Conservation (phyloP, 1,140 invertebrate genomes). For the Meloidogyne floridensis region DNA sequence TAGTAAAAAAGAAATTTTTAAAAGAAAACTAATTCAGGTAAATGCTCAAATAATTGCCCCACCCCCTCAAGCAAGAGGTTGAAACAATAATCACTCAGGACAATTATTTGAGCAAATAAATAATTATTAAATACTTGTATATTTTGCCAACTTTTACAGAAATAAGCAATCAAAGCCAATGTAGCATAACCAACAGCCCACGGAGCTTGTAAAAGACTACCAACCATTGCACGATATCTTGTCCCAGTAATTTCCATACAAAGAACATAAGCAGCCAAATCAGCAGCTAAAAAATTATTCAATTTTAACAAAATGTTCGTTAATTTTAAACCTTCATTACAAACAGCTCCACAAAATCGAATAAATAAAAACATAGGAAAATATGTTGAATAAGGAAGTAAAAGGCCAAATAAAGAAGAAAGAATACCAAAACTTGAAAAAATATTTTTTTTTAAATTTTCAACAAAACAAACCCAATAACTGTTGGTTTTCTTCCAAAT, state of each 20-base stretch:
- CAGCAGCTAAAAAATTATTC: slow-evolving; percentile 48
- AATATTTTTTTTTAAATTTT: slow-evolving; percentile 56
- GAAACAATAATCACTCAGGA: no score
- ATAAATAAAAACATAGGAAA: slow-evolving; percentile 65
- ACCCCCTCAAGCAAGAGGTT: no score
- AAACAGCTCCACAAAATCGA: slow-evolving; percentile 63
- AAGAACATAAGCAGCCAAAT: slow-evolving; percentile 56
- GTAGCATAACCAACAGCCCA: slow-evolving; percentile 64
- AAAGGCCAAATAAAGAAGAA: slow-evolving; percentile 62
- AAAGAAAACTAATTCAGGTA: no score
- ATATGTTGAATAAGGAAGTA: slow-evolving; percentile 63
- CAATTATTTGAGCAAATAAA: no score
- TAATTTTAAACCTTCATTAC: slow-evolving; percentile 53
- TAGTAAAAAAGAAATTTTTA: slow-evolving; percentile 30
- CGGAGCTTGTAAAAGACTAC: slow-evolving; percentile 61
- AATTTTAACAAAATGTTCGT: not conserved
- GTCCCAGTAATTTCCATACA: slow-evolving; percentile 65
- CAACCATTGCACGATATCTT: slow-evolving; percentile 62
- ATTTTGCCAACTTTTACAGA: slow-evolving; percentile 61
- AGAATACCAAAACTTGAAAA: slow-evolving; percentile 64
- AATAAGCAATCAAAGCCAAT: slow-evolving; percentile 60
- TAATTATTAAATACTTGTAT: slow-evolving; percentile 45
- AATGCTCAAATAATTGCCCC: no score
- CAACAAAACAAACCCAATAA: slow-evolving; percentile 8
- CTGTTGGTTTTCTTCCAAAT: slow-evolving; percentile 36